Base-by-base conservation (phyloP, 2,797 vertebrate species). In the Sebastes aleutianus region DNA sequence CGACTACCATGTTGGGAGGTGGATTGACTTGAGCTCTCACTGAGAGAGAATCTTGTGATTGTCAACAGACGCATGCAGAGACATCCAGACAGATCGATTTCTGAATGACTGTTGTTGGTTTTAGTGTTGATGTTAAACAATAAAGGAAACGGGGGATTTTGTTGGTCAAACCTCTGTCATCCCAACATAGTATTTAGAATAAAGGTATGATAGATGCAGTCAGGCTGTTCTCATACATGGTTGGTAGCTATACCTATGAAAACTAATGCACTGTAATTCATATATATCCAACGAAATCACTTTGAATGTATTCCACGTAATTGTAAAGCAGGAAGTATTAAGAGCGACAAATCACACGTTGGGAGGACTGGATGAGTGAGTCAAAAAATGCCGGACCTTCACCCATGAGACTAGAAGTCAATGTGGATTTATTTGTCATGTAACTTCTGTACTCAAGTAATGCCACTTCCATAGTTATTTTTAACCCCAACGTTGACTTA, bases 281-380 rank as follows among this genome's bases (percentile, higher is more conserved):
- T 53, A n/a, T 54, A 54, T 4, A n/a, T 54, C 20, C 20, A n/a
- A 53, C 50, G 3, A 53, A 54, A 54, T 54, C 50, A 54, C n/a
- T n/a, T 54, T 54, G 50, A 10, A 54, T 22, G 20, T 22, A n/a
- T n/a, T 54, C 50, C 50, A 54, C 1, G 50, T n/a, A 54, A 54
- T 54, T 16, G 8, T n/a, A n/a, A 54, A 54, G 20, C 50, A 54
- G 50, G 20, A 3, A 54, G 20, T 50, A 50, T 50, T 50, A n/a
- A 54, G 20, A 43, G 39, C 0, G 13, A 50, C 47, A 20, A 50
- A 50, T 20, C 0, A 0, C 18, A 4, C 8, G 8, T n/a, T 18
- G 1, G 47, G 50, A 2, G 6, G 50, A 47, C 16, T 47, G 43
- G 16, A 53, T 53, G 20, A n/a, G 9, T 53, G 50, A 53, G 20